Base-by-base conservation (phyloP, 1,140 invertebrate species). In the Conus ventricosus region DNA sequence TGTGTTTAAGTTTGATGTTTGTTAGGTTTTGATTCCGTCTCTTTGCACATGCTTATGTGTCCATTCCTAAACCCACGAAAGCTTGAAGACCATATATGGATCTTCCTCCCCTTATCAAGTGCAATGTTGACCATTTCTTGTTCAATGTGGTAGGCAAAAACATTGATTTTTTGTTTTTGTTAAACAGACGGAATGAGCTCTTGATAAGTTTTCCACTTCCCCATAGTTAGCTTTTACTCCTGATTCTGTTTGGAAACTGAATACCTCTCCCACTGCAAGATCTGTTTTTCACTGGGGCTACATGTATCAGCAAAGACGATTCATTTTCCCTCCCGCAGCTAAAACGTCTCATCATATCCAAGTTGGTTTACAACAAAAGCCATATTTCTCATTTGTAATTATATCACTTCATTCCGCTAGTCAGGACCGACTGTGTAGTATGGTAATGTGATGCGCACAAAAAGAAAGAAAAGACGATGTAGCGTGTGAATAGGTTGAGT, bases 361-460 rank as follows among this genome's bases (percentile, higher is more conserved):
- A 71, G 67, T 71, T 71, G 67, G 20, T 71, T 71, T 71, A 23
- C 67, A 71, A 71, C 67, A 23, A 71, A 63, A 4, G 67, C 67
- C 23, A 71, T 71, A 71, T 23, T 71, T 71, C 67, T 71, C 67
- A 71, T 71, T 71, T 71, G 67, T 13, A 71, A 71, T 71, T 71
- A 71, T 71, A 71, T 71, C 23, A n/a, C 67, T 20, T 71, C 67
- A 71, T 71, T 71, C 67, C 67, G 20, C 67, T 71, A 71, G 67
- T 71, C 67, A n/a, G 67, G 13, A 71, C 20, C 11, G 20, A 23
- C 57, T 60, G 57, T 60, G 57, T 60, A 39, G 60, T 63, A 63
- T 63, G 60, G 60, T 63, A 63, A 20, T 71, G 67, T n/a, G 67
- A 6, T 71, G 67, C 23, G 67, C 67, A 20, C 67, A 71, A 71